A percentile compares a stretch with the other conserved stretches of the same genome.
These are phyloP conservation scores for Hipparchia sbordonii DNA, from an alignment of 2,888 invertebrate genomes.

Conservation along the genomic window DNA sequence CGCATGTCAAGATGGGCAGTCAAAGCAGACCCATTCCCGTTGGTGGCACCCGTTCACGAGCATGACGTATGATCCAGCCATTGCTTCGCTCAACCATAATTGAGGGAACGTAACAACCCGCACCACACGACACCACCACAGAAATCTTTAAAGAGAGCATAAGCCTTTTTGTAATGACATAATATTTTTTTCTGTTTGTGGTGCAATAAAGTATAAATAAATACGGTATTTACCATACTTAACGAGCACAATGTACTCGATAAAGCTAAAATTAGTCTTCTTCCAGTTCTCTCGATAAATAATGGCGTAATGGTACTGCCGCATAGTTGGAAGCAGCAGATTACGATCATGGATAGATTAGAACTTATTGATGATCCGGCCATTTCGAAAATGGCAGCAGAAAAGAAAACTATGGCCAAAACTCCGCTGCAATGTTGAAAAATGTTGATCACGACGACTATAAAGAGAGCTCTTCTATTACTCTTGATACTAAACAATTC, in stretches of 20 bases:
- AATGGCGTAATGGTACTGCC: slow-evolving; percentile 52
- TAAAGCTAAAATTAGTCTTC: slow-evolving; percentile 48
- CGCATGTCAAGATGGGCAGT: too few species aligned
- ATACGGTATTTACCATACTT: slow-evolving; percentile 51
- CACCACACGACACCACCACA: too few species aligned
- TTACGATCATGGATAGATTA: slow-evolving; percentile 55
- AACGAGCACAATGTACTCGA: slow-evolving; percentile 53
- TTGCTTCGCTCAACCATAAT: too few species aligned
- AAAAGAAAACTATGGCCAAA: slow-evolving; percentile 32
- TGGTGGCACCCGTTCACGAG: too few species aligned
- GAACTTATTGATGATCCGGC: slow-evolving; percentile 42
- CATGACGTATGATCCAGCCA: too few species aligned
- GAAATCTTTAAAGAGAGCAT: too few species aligned
- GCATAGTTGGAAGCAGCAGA: slow-evolving; percentile 50
- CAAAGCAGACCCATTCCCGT: too few species aligned
- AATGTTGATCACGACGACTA: slow-evolving; percentile 48
- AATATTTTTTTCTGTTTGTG: too few species aligned
- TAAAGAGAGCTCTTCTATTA: slow-evolving; percentile 54
- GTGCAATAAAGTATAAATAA: not conserved
- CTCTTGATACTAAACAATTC: slow-evolving; percentile 51
- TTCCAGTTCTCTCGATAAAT: slow-evolving; percentile 56
- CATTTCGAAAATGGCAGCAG: slow-evolving; percentile 36
- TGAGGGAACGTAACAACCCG: too few species aligned
- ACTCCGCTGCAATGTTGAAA: slow-evolving; percentile 40
- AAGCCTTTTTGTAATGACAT: too few species aligned